Evolutionary conservation across 2,113 vertebrate species (phyloP).

Genomic region (Stictonetta naevosa): DNA sequence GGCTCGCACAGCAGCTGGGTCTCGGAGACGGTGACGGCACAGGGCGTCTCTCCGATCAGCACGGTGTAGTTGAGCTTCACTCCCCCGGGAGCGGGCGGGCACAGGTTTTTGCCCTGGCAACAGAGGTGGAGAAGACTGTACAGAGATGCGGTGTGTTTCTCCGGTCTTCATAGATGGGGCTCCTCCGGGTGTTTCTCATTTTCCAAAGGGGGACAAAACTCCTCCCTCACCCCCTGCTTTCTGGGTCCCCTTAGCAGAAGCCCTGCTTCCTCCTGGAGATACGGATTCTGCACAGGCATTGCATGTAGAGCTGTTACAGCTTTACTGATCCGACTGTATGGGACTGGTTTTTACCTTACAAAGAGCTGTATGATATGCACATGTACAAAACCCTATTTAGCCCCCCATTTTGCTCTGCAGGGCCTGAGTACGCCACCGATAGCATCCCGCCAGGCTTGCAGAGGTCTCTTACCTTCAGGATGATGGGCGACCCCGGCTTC

Average conservation of each 20-base stretch:
- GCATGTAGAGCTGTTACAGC: not conserved
- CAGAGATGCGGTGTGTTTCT: not conserved
- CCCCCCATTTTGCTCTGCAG: no score
- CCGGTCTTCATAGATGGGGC: fast-evolving
- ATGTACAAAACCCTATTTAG: not conserved
- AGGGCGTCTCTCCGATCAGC: constrained; percentile 93
- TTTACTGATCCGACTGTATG: not conserved
- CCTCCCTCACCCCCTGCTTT: not conserved
- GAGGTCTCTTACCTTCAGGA: constrained; percentile 87
- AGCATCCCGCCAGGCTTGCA: not conserved
- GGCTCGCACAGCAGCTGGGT: constrained; percentile 97
- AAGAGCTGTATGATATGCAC: not conserved
- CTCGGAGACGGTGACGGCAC: constrained; percentile 93
- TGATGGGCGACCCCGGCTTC: constrained; percentile 96
- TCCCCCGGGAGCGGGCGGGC: constrained; percentile 90
- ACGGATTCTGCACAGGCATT: no score
- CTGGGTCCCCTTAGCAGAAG: no score
- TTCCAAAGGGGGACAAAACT: not conserved
- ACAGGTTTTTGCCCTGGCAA: constrained; percentile 94
- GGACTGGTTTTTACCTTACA: not conserved
- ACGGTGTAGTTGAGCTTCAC: constrained; percentile 97
- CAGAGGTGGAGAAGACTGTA: not conserved
- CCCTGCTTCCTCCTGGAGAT: not conserved
- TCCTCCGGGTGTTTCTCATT: fast-evolving
- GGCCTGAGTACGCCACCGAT: not conserved